Evolutionary conservation across 2,113 vertebrate genomes (phyloP).

Genomic region (Syrrhaptes paradoxus): DNA sequence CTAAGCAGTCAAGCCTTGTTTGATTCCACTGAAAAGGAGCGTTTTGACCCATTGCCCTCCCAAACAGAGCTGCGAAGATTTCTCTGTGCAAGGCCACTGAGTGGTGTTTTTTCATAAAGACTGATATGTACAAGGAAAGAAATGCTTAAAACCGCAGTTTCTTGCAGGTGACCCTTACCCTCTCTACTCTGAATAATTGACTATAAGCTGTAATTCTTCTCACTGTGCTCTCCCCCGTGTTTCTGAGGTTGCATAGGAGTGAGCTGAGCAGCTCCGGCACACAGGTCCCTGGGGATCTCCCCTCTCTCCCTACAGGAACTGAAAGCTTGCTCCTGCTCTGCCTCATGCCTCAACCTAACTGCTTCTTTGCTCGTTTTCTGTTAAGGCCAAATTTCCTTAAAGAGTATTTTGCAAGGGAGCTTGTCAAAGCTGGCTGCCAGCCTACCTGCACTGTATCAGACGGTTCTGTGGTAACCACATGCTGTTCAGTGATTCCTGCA

Average conservation of each 20-base stretch:
- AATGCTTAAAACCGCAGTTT: background rate
- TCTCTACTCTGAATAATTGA: background rate
- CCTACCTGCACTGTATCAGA: accelerated
- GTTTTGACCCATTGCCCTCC: background rate
- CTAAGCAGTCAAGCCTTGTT: background rate
- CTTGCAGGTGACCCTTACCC: background rate
- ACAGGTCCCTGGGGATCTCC: background rate
- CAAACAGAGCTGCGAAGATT: background rate
- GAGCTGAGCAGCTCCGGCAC: accelerated
- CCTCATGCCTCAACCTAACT: background rate
- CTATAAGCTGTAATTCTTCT: background rate
- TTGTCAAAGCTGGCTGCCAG: background rate
- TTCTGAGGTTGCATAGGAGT: background rate
- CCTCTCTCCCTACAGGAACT: background rate
- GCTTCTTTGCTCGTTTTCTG: background rate
- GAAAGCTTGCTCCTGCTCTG: background rate
- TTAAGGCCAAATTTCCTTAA: background rate
- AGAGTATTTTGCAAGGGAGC: background rate
- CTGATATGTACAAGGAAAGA: background rate
- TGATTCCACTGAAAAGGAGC: background rate
- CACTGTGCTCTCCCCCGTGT: accelerated
- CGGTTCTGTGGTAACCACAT: no score
- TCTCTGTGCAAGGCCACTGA: background rate
- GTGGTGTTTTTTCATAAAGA: background rate
- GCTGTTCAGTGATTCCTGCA: background rate